Percentiles rank a stretch among this genome's conserved stretches.
These are phyloP conservation scores for Lepidocyrtoides sp. DNA, from an alignment of 2,888 invertebrate species.

Conservation along the genomic window DNA sequence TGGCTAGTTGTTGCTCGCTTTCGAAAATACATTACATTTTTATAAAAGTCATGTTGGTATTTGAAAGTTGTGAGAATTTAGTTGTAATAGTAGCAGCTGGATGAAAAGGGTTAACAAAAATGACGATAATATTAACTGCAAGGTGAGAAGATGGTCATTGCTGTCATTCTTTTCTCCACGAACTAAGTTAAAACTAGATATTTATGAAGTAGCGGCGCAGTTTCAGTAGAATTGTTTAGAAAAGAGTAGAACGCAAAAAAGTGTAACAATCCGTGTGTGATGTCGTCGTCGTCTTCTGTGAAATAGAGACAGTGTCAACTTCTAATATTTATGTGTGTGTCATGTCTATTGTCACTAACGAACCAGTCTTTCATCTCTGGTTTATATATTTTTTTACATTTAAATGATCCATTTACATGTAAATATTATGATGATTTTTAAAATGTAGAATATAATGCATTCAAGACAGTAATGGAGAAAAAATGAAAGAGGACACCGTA, in stretches of 20 bases:
- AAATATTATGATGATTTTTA: conserved; percentile 32
- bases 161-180: background rate
- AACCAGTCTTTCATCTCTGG: conserved; percentile 55
- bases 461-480: background rate
- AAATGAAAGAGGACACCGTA: conserved; percentile 41
- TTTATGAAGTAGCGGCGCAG: background rate
- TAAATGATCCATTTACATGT: conserved; percentile 31
- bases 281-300: background rate
- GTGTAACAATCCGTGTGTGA: background rate
- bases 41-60: conserved; percentile 4
- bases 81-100: conserved; percentile 28
- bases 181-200: background rate
- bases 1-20: background rate
- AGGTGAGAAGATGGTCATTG: conserved; percentile 5
- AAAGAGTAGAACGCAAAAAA: background rate
- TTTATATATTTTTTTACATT: conserved; percentile 15
- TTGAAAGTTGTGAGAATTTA: background rate
- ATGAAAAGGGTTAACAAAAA: conserved; percentile 58
- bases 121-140: background rate
- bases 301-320: conserved; percentile 19
- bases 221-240: background rate
- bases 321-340: conserved; percentile 42
- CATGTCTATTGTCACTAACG: conserved; percentile 44
- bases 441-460: conserved; percentile 11
- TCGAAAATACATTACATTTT: background rate